Conservation (phyloP, 2,888 invertebrate genomes). For the Phymatocera aterrima region DNA sequence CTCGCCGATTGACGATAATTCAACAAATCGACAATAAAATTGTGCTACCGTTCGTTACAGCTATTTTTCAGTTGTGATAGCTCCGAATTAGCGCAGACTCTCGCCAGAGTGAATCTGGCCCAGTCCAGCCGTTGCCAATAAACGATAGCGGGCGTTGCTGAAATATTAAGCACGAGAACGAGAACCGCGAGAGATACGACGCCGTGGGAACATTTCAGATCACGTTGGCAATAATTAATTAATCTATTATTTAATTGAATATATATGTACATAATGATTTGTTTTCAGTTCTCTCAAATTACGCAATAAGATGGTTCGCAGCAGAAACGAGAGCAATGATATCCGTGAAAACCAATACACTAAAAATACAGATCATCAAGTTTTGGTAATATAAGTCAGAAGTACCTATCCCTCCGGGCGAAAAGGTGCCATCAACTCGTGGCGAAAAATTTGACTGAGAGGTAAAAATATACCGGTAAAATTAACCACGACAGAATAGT, state of each 20-base stretch:
- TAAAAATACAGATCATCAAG: too few relatives aligned
- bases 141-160: slow-evolving; percentile 58
- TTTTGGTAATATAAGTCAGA: too few relatives aligned
- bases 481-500: slow-evolving; percentile 11
- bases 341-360: not conserved
- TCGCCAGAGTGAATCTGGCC: slow-evolving; percentile 45
- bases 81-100: too few relatives aligned
- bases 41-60: too few relatives aligned
- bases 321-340: not conserved
- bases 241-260: slow-evolving; percentile 6
- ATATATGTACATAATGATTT: too few relatives aligned
- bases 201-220: slow-evolving; percentile 51
- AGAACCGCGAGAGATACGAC: slow-evolving; percentile 45
- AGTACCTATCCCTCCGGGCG: not conserved
- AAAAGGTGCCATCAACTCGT: slow-evolving; percentile 18
- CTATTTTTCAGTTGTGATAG: too few relatives aligned
- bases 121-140: slow-evolving; percentile 49
- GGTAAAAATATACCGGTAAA: not conserved
- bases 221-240: slow-evolving; percentile 24
- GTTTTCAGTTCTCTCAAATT: slow-evolving; percentile 3
- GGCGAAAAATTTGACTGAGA: not conserved
- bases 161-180: slow-evolving; percentile 51
- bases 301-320: not conserved
- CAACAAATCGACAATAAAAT: too few relatives aligned
- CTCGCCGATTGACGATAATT: too few relatives aligned